Evolutionary conservation across 2,113 vertebrate species (phyloP).

Genomic region (Ascaphus truei): DNA sequence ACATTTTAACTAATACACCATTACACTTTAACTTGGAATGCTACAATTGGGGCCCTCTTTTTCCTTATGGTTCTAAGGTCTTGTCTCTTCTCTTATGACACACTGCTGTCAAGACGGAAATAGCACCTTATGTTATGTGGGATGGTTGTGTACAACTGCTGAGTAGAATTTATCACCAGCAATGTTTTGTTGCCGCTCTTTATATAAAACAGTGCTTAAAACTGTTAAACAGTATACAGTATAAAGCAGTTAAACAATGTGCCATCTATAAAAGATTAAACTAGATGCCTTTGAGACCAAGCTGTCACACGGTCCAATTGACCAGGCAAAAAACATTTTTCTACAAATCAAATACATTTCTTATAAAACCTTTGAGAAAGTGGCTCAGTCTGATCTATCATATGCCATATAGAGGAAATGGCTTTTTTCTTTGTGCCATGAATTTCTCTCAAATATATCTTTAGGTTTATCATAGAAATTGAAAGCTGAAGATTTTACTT

Average conservation of each 20-base stretch:
- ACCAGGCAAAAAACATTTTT: conserved; percentile 10
- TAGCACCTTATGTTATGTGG: conserved; percentile 23
- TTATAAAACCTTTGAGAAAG: conserved; percentile 5
- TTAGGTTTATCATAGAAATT: conserved; percentile 26
- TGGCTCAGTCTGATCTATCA: conserved; percentile 18
- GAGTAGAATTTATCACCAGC: conserved; percentile 14
- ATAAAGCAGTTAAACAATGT: conserved; percentile 22
- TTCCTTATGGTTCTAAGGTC: too few species aligned
- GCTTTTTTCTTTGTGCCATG: conserved; percentile 27
- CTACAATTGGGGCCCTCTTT: too few species aligned
- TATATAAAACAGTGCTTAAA: conserved; percentile 18
- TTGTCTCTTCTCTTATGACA: neutral
- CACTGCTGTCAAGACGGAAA: conserved; percentile 1
- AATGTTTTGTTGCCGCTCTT: conserved; percentile 17
- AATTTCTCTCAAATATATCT: conserved; percentile 34
- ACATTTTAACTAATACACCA: too few species aligned
- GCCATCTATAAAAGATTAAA: neutral
- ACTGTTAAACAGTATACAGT: conserved; percentile 23
- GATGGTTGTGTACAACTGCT: conserved; percentile 17
- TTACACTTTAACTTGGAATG: too few species aligned
- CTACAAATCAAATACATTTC: conserved; percentile 22
- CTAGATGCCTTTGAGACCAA: neutral
- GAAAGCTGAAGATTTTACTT: conserved; percentile 23
- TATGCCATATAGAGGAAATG: conserved; percentile 9
- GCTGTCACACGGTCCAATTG: conserved; percentile 12